Evolutionary conservation across 2,797 vertebrate species (phyloP).

Genomic region (Lateolabrax maculatus): DNA sequence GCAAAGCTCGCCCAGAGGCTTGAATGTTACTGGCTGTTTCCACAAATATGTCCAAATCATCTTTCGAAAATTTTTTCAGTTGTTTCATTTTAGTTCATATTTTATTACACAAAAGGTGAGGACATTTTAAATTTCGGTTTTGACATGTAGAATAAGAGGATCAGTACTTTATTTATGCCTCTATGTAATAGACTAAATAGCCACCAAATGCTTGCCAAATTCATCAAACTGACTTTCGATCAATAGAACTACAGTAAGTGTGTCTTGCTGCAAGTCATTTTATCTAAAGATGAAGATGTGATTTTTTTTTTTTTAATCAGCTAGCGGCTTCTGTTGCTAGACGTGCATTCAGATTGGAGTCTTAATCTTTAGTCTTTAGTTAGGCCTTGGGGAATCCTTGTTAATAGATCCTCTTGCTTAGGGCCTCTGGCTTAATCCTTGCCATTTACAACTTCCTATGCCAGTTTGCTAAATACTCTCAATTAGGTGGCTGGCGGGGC

Average conservation of each 20-base stretch:
- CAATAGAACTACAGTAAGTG: constrained; percentile 11
- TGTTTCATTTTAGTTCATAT: neutral
- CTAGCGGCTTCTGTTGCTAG: constrained; percentile 57
- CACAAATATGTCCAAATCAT: neutral
- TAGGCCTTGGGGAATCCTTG: constrained; percentile 84
- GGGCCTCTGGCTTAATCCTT: constrained; percentile 86
- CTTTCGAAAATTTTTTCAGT: neutral
- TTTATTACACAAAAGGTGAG: neutral
- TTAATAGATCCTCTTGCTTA: constrained; percentile 81
- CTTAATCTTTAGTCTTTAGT: constrained; percentile 82
- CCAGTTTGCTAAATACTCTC: constrained; percentile 86
- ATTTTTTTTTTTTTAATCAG: constrained; percentile 53
- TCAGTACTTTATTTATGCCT: neutral
- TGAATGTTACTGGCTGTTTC: neutral
- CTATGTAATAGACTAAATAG: constrained; percentile 2
- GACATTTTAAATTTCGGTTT: neutral
- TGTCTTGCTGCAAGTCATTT: constrained; percentile 34
- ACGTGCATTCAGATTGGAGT: constrained; percentile 68
- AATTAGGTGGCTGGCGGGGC: constrained; percentile 83
- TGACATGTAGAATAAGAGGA: neutral
- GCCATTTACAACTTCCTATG: constrained; percentile 83
- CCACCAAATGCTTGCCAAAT: constrained; percentile 3
- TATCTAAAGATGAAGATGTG: constrained; percentile 45
- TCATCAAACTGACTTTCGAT: constrained; percentile 31
- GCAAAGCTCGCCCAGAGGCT: neutral